Evolutionary conservation across 2,888 invertebrate species (phyloP), one percentile per base, ranked within the genome.

Genomic region (Punctoribates punctum): DNA sequence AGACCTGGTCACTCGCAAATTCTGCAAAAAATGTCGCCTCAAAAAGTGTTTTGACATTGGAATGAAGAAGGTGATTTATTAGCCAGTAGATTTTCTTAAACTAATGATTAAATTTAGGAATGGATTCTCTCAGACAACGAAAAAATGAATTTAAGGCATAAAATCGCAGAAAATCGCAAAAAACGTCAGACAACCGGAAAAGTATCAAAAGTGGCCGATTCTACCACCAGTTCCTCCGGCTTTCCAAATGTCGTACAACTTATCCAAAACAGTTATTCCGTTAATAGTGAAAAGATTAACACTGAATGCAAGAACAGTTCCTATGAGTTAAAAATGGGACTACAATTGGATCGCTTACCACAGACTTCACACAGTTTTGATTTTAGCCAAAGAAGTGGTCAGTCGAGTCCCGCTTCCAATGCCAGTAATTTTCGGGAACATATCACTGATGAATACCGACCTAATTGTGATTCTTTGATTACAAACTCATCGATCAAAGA

Each of bases 41-140:
- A 91, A 92, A 82, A 97, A 97, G 83, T 98, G 98, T 83, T 89
- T 96, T 79, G 85, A 88, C 1, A 91, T 97, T 77, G 98, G 98
- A 0, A 98, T 98, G 98, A 92, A 94, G 80, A 96, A 96, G 82
- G 76, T 76, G 48, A 29, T 25, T 20, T 1, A 60, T 20, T 4
- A 1, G 13, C 5, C 15, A 20, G 38, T 72, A 0, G 0, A 2
- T 20, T 42, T 20, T 38, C n/a, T 11, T n/a, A 8, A 13, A 42
- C 5, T 46, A 46, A 17, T 20, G 4, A 17, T 46, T 42, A 17
- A 34, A 20, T 34, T 29, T 25, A 76, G 76, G 96, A 97, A 82
- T 94, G 94, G 83, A 98, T 98, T 17, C 93, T 98, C 92, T 94
- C 96, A 0, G 96, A 97, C 75, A 92, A 94, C 81, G 96, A 96